These are phyloP conservation scores for Nipponia nippon DNA, from an alignment of 2,113 vertebrate species.

Conservation along the genomic window DNA sequence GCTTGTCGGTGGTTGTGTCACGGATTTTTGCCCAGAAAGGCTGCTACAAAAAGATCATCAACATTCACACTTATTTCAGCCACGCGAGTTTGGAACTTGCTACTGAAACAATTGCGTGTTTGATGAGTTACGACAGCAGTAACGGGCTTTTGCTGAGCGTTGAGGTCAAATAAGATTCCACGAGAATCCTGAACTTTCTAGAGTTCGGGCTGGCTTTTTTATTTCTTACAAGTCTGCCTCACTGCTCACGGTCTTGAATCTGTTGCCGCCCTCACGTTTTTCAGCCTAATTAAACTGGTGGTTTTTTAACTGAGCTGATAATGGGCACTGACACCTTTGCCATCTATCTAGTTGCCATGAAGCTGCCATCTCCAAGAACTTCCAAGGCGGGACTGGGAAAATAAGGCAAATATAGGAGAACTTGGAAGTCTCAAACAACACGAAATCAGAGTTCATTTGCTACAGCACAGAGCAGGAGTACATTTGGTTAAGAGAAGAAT, in stretches of 20 bases:
- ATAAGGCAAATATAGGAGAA: constrained; percentile 24
- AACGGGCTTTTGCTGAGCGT: not conserved
- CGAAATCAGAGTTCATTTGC: constrained; percentile 38
- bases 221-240: not conserved
- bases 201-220: not conserved
- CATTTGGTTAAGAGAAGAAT: not conserved
- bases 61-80: not conserved
- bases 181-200: not conserved
- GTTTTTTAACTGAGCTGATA: not conserved
- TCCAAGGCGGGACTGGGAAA: constrained; percentile 6
- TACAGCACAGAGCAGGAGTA: constrained; percentile 23
- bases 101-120: not conserved
- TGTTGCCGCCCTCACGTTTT: not conserved
- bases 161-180: not conserved
- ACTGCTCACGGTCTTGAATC: not conserved
- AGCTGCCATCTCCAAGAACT: constrained; percentile 38
- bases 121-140: not conserved
- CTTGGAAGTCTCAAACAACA: constrained; percentile 50
- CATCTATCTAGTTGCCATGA: not conserved
- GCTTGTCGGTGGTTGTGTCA: not conserved
- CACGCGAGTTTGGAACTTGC: not conserved
- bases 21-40: not conserved
- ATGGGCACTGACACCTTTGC: not conserved
- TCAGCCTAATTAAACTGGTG: not conserved
- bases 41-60: not conserved